Percentiles rank a stretch among this genome's conserved stretches.
Conservation (phyloP, 2,888 invertebrate genomes). For the Standfussiana lucernea region DNA sequence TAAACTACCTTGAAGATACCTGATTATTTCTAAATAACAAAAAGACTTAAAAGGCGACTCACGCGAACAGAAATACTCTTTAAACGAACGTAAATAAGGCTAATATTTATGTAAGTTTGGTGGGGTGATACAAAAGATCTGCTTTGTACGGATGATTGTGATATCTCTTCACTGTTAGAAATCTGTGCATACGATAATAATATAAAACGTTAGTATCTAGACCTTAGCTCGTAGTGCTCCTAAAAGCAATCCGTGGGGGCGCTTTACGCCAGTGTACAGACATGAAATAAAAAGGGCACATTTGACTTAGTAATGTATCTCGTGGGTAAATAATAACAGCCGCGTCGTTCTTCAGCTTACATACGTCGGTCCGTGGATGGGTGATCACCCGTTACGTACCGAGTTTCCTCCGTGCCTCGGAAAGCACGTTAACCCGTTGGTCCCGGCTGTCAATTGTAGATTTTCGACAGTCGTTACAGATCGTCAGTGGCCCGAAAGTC, state of each 20-base stretch:
- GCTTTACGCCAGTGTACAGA: conserved; percentile 78
- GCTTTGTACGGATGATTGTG: conserved; percentile 23
- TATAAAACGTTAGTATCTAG: conserved; percentile 51
- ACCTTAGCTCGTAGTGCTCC: conserved; percentile 81
- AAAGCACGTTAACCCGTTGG: neutral
- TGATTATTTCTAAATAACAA: neutral
- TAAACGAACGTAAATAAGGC: conserved; percentile 25
- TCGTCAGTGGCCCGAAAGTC: neutral
- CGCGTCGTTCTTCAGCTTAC: neutral
- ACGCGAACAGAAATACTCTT: conserved; percentile 28
- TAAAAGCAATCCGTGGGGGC: conserved; percentile 79
- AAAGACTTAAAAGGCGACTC: conserved; percentile 18
- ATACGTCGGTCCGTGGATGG: neutral
- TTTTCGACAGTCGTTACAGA: neutral
- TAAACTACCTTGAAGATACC: neutral
- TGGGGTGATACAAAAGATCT: conserved; percentile 6
- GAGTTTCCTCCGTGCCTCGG: neutral
- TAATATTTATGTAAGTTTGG: conserved; percentile 19
- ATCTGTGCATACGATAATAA: conserved; percentile 34
- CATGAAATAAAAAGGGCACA: conserved; percentile 76
- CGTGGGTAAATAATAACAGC: neutral
- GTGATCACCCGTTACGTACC: neutral
- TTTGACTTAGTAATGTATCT: neutral
- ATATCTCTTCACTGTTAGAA: conserved; percentile 16
- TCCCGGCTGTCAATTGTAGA: conserved; percentile 3